Conservation (phyloP, 2,797 vertebrate species). For the Malurus leucopterus region DNA sequence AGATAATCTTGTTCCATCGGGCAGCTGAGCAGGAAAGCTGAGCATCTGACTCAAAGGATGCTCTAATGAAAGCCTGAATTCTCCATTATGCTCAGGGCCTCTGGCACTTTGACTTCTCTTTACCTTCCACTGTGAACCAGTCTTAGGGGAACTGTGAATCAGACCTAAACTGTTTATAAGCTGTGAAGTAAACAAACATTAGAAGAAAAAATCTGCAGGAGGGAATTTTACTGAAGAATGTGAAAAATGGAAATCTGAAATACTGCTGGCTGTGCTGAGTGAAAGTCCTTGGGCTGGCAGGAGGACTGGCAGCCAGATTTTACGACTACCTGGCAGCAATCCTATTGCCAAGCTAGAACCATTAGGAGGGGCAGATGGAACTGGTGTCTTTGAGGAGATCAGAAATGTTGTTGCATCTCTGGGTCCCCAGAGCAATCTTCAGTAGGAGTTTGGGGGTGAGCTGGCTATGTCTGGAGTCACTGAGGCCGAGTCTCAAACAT, state of each 20-base stretch:
- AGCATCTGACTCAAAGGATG: background rate
- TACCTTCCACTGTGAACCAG: background rate
- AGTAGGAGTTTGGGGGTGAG: background rate
- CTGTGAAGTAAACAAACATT: conserved; percentile 34
- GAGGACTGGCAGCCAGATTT: background rate
- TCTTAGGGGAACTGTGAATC: conserved; percentile 7
- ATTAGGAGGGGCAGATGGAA: background rate
- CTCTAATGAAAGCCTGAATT: conserved; percentile 14
- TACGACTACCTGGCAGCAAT: background rate
- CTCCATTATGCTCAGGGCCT: background rate
- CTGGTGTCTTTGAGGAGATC: background rate
- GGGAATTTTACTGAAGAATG: conserved; percentile 5
- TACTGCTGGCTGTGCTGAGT: background rate
- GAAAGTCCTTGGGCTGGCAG: background rate
- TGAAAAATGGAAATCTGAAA: background rate
- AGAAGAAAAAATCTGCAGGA: background rate
- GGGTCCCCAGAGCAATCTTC: background rate
- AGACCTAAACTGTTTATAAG: conserved; percentile 17
- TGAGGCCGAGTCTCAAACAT: background rate
- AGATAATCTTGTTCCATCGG: background rate
- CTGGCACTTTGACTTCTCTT: background rate
- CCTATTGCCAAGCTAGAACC: background rate
- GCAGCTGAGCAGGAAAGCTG: background rate
- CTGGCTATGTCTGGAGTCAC: background rate
- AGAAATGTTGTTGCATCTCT: background rate